Evolutionary conservation across 2,888 invertebrate species (phyloP), one percentile per base, ranked within the genome.

Genomic region (Pterostichus madidus): DNA sequence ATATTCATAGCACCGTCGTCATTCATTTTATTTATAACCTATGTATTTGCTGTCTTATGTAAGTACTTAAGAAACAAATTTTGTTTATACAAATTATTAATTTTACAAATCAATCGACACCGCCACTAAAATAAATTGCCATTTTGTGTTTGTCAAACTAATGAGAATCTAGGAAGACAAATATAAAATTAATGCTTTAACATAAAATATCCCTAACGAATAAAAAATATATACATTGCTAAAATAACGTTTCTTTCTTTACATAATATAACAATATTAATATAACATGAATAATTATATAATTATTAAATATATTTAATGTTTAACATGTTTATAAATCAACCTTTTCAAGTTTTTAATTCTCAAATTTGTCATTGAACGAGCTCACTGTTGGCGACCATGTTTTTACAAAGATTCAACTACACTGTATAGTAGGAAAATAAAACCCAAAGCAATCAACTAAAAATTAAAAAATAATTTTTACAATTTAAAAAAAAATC

Each of bases 61-160:
- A 56, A 77, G 10, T 44, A 52, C 39, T 77, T 77, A 39, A 53
- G 32, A 49, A 75, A 52, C 75, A 75, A 35, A 31, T 24, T 75
- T 52, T 56, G 53, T 56, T 53, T 24, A 56, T 39, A 13, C 11
- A 39, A 39, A 4, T 13, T 17, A 39, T 15, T 56, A 77, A 49
- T 52, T 52, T 75, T 52, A 75, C 52, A 49, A 75, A 31, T 49
- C 31, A 71, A 71, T 15, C 13, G 10, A 71, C 15, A 49, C 49
- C 53, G 75, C 75, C 52, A 75, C 24, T 64, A 2, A 61, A 61
- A 71, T 71, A 75, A 52, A 32, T 52, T 75, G 49, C 49, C 75
- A 75, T 75, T 75, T 75, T 75, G 75, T 75, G 32, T 71, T 44
- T 71, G 68, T 44, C 68, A 64, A 64, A 13, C 68, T 15, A 10